Conservation (phyloP, 1,140 invertebrate genomes). For the Glossosoma conforme region DNA sequence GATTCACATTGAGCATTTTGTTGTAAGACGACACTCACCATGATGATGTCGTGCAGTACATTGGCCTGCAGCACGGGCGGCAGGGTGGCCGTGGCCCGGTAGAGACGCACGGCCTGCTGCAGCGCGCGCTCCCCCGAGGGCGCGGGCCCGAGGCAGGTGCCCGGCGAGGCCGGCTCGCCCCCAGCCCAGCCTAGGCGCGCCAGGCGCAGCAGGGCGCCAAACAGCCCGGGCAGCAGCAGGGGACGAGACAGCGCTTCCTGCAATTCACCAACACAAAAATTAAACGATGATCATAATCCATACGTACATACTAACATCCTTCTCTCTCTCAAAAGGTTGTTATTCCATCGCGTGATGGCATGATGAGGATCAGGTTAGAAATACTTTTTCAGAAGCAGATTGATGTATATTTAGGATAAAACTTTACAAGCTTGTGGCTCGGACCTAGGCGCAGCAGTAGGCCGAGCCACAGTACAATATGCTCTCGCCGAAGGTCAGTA, state of each 20-base stretch:
- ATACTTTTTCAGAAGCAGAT: too few species aligned
- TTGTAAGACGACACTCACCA: conserved; percentile 29
- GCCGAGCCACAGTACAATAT: too few species aligned
- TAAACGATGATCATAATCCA: too few species aligned
- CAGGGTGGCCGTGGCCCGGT: conserved; percentile 66
- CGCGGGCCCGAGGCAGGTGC: conserved; percentile 30
- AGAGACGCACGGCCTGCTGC: conserved; percentile 75
- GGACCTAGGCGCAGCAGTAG: too few species aligned
- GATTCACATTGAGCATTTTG: neutral
- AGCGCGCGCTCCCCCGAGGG: conserved; percentile 84
- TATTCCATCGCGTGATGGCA: too few species aligned
- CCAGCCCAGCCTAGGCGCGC: conserved; percentile 26
- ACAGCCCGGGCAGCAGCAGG: conserved; percentile 65
- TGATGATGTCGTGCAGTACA: conserved; percentile 73
- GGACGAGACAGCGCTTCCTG: conserved; percentile 66
- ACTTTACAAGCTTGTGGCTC: too few species aligned
- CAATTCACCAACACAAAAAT: too few species aligned
- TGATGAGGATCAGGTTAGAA: too few species aligned
- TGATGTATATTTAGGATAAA: too few species aligned
- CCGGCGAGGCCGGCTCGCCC: conserved; percentile 5
- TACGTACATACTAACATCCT: too few species aligned
- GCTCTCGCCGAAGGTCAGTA: too few species aligned
- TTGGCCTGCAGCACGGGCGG: conserved; percentile 68
- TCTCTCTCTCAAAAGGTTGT: too few species aligned
- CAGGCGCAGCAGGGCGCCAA: conserved; percentile 65